Evolutionary conservation across 2,797 vertebrate genomes (phyloP).

Genomic region (Sebastes steindachneri): DNA sequence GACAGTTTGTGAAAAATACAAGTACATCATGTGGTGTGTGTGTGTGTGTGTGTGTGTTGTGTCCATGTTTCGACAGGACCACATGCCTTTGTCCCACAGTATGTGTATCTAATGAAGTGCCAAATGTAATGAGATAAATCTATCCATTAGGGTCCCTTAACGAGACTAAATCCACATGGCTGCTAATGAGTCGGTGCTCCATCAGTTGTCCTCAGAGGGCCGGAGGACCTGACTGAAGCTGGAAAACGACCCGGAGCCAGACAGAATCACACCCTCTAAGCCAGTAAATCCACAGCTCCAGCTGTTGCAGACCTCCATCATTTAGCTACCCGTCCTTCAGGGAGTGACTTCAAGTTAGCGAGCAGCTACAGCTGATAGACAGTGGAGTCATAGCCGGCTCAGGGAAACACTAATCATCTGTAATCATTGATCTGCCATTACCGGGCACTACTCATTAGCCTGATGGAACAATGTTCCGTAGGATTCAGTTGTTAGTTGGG

Average conservation of each 20-base stretch:
- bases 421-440: slow-evolving; percentile 65
- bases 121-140: slow-evolving; percentile 71
- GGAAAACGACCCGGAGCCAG: slow-evolving; percentile 54
- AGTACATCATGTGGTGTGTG: neutral
- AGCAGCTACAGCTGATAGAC: slow-evolving; percentile 24
- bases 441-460: slow-evolving; percentile 47
- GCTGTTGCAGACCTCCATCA: slow-evolving; percentile 64
- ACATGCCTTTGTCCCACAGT: slow-evolving; percentile 39
- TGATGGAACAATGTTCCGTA: slow-evolving; percentile 50
- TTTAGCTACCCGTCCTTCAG: slow-evolving; percentile 51
- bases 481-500: slow-evolving; percentile 23
- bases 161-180: slow-evolving; percentile 59
- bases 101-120: slow-evolving; percentile 67
- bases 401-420: slow-evolving; percentile 61
- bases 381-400: slow-evolving; percentile 20
- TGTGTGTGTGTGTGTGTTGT: neutral
- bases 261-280: slow-evolving; percentile 60
- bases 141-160: slow-evolving; percentile 62
- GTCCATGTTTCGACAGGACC: slow-evolving; percentile 11
- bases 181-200: slow-evolving; percentile 61
- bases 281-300: slow-evolving; percentile 63
- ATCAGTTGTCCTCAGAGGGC: slow-evolving; percentile 56
- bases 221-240: slow-evolving; percentile 34
- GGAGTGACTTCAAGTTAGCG: slow-evolving; percentile 58
- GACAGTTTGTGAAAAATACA: slow-evolving; percentile 16